Evolutionary conservation across 2,888 invertebrate species (phyloP).

Genomic region (Parnassius glacialis): DNA sequence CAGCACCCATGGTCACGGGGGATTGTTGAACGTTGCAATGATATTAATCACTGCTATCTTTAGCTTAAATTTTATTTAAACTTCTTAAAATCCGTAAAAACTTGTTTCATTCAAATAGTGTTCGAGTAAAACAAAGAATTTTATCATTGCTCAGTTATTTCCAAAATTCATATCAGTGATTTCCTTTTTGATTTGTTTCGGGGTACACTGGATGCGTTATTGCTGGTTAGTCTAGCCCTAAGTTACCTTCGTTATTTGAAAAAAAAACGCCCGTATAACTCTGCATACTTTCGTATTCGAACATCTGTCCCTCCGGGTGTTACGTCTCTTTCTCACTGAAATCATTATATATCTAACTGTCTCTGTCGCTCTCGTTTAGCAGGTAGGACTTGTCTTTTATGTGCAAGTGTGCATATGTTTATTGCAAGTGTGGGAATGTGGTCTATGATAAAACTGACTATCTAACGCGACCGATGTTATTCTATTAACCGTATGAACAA

Average conservation of each 20-base stretch:
- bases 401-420: conserved; percentile 31
- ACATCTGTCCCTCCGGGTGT: conserved; percentile 62
- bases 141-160: no score
- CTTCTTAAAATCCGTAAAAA: no score
- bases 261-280: conserved; percentile 56
- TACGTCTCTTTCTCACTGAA: conserved; percentile 36
- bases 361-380: conserved; percentile 37
- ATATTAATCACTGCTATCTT: no score
- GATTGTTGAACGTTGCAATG: no score
- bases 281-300: conserved; percentile 57
- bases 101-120: no score
- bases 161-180: no score
- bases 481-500: background rate
- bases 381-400: conserved; percentile 40
- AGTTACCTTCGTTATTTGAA: conserved; percentile 40
- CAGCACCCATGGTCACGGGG: no score
- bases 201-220: no score
- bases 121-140: no score
- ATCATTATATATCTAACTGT: conserved; percentile 27
- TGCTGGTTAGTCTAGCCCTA: conserved; percentile 34
- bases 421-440: conserved; percentile 29
- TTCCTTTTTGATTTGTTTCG: no score
- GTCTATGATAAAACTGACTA: conserved; percentile 26
- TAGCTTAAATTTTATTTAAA: no score
- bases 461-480: background rate